Percentiles rank a stretch among this genome's conserved stretches.
Conservation (phyloP, 2,888 invertebrate species). For the Parapristionchus giblindavisi region DNA sequence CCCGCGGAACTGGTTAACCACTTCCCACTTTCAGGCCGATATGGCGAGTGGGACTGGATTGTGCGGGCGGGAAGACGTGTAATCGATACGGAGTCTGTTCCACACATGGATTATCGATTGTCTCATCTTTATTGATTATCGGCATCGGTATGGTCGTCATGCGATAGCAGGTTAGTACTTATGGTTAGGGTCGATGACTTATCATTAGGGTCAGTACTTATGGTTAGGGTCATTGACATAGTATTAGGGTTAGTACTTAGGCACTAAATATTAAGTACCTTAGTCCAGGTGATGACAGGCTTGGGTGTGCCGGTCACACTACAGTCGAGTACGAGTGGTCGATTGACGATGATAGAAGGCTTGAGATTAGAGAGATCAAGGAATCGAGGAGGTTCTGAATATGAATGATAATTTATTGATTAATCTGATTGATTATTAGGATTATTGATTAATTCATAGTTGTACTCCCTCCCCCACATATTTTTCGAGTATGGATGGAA, state of each 20-base stretch:
- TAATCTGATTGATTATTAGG: neutral
- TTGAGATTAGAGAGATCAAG: constrained; percentile 56
- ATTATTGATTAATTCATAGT: neutral
- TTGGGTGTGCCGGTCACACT: constrained; percentile 73
- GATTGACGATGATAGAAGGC: constrained; percentile 72
- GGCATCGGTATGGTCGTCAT: neutral
- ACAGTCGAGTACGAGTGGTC: constrained; percentile 75
- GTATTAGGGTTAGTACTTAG: neutral
- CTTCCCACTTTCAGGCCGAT: constrained; percentile 56
- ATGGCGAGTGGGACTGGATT: constrained; percentile 66
- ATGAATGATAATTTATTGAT: neutral
- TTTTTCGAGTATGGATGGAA: neutral
- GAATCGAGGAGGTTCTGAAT: constrained; percentile 72
- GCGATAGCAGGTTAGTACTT: neutral
- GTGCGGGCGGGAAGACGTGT: constrained; percentile 67
- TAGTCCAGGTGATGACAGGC: constrained; percentile 74
- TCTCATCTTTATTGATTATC: neutral
- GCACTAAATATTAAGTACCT: constrained; percentile 55
- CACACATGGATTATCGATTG: constrained; percentile 3
- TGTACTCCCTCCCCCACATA: neutral
- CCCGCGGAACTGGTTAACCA: neutral
- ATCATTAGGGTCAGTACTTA: neutral
- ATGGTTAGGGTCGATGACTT: neutral
- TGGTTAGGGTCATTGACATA: neutral
- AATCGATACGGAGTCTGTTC: constrained; percentile 69